Percentiles rank a stretch among this genome's conserved stretches.
Evolutionary conservation across 1,140 invertebrate species (phyloP).

Genomic region (Colletes latitarsis): DNA sequence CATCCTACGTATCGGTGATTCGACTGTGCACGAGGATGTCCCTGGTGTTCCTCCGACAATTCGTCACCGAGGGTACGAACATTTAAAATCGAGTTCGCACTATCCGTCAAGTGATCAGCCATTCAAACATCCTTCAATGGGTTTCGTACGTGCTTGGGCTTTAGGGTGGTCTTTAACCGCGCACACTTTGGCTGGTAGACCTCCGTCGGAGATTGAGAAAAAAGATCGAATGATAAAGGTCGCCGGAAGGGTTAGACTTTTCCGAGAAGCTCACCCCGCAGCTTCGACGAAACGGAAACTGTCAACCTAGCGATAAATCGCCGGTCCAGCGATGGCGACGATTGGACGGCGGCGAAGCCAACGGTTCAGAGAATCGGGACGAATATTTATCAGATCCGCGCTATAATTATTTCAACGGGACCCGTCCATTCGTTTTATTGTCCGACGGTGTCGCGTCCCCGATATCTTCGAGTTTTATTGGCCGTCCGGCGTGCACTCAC

Average conservation of each 20-base stretch:
- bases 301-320: background rate
- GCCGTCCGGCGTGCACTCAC: slow-evolving; percentile 52
- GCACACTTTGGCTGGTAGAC: too few relatives aligned
- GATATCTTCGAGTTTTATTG: slow-evolving; percentile 72
- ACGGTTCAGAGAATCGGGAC: slow-evolving; percentile 38
- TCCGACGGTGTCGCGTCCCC: slow-evolving; percentile 29
- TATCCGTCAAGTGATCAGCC: too few relatives aligned
- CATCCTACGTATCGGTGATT: background rate
- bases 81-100: too few relatives aligned
- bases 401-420: slow-evolving; percentile 37
- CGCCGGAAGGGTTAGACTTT: background rate
- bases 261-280: background rate
- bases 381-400: slow-evolving; percentile 18
- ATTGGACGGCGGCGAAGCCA: background rate
- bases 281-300: background rate
- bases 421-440: slow-evolving; percentile 38
- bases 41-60: background rate
- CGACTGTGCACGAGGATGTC: background rate
- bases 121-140: too few relatives aligned
- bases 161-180: too few relatives aligned
- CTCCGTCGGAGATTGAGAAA: too few relatives aligned
- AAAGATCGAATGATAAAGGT: too few relatives aligned
- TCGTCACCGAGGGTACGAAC: too few relatives aligned
- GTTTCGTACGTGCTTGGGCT: too few relatives aligned
- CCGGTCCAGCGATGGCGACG: background rate